Percentiles rank a stretch among this genome's conserved stretches.
phyloP scores from a whole-genome alignment of 2,113 vertebrate species.

The Mellivora capensis region DNA sequence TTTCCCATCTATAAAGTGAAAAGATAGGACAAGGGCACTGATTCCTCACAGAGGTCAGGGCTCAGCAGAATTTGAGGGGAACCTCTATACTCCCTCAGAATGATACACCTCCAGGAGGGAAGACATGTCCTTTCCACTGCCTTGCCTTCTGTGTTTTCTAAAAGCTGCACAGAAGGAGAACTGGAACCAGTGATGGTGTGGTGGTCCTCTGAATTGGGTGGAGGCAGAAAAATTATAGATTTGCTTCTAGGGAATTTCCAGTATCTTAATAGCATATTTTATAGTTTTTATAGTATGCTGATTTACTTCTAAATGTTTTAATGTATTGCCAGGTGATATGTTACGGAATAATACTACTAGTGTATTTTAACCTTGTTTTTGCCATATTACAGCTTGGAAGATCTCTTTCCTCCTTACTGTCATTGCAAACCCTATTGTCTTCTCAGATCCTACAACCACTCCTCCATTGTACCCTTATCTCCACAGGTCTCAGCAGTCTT shows the following conservation, averaged over 20 bases:
- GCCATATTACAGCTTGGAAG: neutral
- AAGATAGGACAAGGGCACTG: neutral
- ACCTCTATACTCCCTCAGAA: neutral
- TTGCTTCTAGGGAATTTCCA: neutral
- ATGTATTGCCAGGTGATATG: neutral
- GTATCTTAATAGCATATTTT: neutral
- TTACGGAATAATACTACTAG: neutral
- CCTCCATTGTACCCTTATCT: neutral
- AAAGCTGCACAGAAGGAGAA: neutral
- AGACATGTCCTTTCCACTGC: neutral
- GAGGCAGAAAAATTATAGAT: neutral
- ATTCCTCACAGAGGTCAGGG: neutral
- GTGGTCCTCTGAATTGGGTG: neutral
- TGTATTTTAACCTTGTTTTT: neutral
- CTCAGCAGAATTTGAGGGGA: neutral
- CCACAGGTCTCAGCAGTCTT: neutral
- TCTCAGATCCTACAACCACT: neutral
- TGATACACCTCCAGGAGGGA: neutral
- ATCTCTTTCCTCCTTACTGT: neutral
- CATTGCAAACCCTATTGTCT: neutral
- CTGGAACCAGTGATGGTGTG: neutral
- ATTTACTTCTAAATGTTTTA: neutral
- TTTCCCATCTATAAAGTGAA: conserved; percentile 6
- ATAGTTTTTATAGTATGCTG: neutral
- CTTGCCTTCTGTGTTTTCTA: neutral